Evolutionary conservation across 1,140 invertebrate species (phyloP).

Genomic region (Vanessa tameamea): DNA sequence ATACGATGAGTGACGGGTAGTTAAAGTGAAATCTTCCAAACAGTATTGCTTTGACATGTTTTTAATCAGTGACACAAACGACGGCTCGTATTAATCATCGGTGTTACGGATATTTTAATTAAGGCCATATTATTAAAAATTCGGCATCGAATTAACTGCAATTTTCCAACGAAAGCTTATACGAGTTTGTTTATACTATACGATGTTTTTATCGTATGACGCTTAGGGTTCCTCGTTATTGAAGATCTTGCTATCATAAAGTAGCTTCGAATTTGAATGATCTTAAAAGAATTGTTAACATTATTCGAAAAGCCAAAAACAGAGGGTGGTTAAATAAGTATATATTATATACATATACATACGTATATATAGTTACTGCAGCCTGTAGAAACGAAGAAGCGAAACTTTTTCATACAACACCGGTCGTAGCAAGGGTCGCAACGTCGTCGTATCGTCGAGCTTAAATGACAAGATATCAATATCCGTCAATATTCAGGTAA

Average conservation of each 20-base stretch:
- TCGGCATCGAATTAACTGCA: conserved; percentile 61
- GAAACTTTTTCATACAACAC: neutral
- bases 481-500: conserved; percentile 74
- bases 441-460: conserved; percentile 44
- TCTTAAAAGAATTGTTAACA: too few relatives aligned
- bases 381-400: too few relatives aligned
- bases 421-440: conserved; percentile 35
- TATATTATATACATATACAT: too few relatives aligned
- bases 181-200: conserved; percentile 35
- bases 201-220: conserved; percentile 32
- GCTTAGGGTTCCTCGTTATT: neutral
- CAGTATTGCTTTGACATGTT: conserved; percentile 55
- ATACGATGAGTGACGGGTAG: neutral
- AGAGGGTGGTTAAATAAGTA: too few relatives aligned
- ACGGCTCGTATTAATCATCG: conserved; percentile 65
- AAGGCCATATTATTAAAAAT: conserved; percentile 73
- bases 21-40: conserved; percentile 23
- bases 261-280: too few relatives aligned
- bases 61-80: conserved; percentile 62
- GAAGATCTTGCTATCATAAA: neutral
- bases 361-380: too few relatives aligned
- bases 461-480: conserved; percentile 61
- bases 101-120: conserved; percentile 71
- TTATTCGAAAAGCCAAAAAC: too few relatives aligned
- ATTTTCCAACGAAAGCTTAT: conserved; percentile 62